phyloP scores from a whole-genome alignment of 2,797 vertebrate species.

The Oreonectes daqikongensis region DNA sequence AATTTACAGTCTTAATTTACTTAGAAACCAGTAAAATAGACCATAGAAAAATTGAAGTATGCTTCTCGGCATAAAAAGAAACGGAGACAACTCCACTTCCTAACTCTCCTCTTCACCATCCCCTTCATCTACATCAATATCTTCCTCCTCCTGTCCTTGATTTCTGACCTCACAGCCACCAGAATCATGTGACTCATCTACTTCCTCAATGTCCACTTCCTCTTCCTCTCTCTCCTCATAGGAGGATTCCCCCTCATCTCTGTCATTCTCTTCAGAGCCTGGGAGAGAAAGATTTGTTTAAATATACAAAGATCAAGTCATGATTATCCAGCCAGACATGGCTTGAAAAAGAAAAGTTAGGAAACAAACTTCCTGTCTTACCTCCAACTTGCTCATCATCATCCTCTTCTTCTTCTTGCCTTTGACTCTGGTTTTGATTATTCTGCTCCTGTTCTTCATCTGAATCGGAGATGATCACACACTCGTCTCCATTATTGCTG shows the following conservation, averaged over 20 bases:
- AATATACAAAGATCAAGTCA: constrained; percentile 1
- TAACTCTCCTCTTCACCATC: constrained; percentile 61
- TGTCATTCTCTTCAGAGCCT: constrained; percentile 78
- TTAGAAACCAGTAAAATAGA: constrained; percentile 49
- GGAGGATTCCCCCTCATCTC: constrained; percentile 68
- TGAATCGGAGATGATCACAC: constrained; percentile 86
- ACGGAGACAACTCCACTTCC: constrained; percentile 41
- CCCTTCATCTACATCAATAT: constrained; percentile 59
- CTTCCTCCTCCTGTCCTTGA: constrained; percentile 53
- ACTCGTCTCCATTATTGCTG: constrained; percentile 80
- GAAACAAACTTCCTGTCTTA: constrained; percentile 49
- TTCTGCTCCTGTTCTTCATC: constrained; percentile 72
- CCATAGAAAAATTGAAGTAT: constrained; percentile 44
- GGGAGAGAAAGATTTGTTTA: neutral
- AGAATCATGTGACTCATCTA: constrained; percentile 57
- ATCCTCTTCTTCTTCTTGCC: constrained; percentile 66
- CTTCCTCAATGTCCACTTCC: constrained; percentile 60
- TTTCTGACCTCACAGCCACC: constrained; percentile 50
- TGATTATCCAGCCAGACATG: neutral
- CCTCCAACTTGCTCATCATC: constrained; percentile 69
- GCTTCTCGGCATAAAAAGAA: constrained; percentile 71
- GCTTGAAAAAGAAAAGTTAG: neutral
- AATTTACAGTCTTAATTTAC: constrained; percentile 57
- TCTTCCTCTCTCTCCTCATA: constrained; percentile 62
- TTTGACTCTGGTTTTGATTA: constrained; percentile 60